phyloP scores from a whole-genome alignment of 2,113 vertebrate genomes.

The Ascaphus truei region DNA sequence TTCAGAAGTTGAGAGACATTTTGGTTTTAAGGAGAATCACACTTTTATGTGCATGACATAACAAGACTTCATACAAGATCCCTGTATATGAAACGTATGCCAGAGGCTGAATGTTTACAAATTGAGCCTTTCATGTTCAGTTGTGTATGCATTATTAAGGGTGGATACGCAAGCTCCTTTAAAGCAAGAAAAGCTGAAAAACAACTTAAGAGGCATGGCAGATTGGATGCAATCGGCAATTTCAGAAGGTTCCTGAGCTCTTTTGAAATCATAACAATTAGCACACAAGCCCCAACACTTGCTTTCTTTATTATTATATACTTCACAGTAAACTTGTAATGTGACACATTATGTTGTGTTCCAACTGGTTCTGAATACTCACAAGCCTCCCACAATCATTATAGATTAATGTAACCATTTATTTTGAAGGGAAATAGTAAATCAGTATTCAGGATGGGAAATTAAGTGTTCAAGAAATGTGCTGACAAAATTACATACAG shows the following conservation, averaged over 20 bases:
- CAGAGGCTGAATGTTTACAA: slow-evolving; percentile 13
- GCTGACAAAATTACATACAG: background rate
- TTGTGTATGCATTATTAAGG: slow-evolving; percentile 19
- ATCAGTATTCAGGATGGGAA: slow-evolving; percentile 1
- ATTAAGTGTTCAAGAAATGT: background rate
- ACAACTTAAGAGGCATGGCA: background rate
- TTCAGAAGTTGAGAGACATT: background rate
- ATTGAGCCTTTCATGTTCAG: slow-evolving; percentile 2
- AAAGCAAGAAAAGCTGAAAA: background rate
- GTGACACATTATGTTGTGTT: slow-evolving; percentile 1
- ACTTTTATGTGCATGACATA: background rate
- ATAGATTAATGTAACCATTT: background rate
- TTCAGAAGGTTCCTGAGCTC: background rate
- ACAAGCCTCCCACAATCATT: background rate
- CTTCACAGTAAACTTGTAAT: slow-evolving; percentile 7
- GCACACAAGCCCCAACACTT: slow-evolving; percentile 2
- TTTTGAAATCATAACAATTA: slow-evolving; percentile 10
- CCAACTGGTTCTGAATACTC: background rate
- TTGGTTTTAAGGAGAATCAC: background rate
- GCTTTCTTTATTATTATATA: slow-evolving; percentile 12
- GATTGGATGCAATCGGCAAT: background rate
- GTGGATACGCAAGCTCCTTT: slow-evolving; percentile 3
- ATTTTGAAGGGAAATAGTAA: slow-evolving; percentile 1
- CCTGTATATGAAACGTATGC: background rate
- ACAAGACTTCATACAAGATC: background rate